Conservation (phyloP, 2,113 vertebrate genomes). For the Halcyon malimbica region DNA sequence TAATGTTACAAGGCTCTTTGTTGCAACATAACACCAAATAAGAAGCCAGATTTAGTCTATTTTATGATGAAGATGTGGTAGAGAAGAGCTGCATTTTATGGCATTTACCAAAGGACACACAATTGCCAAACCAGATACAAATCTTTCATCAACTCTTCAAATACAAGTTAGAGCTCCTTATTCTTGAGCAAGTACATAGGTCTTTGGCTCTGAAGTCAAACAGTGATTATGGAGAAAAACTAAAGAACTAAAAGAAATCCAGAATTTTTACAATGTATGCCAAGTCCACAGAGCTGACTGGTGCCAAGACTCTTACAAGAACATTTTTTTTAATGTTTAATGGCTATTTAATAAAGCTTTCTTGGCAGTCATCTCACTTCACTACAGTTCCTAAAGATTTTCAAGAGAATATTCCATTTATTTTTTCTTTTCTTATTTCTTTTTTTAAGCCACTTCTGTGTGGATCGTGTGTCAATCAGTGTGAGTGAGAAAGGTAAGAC, state of each 20-base stretch:
- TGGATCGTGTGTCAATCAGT: not conserved
- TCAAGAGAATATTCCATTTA: not conserved
- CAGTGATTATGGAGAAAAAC: constrained; percentile 33
- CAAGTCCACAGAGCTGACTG: constrained; percentile 17
- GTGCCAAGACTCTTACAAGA: constrained; percentile 4
- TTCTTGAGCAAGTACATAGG: constrained; percentile 14
- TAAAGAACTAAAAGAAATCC: constrained; percentile 11
- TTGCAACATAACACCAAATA: not conserved
- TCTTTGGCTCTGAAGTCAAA: not conserved
- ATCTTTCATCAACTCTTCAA: not conserved
- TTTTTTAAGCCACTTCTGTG: not conserved
- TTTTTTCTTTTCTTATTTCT: not conserved
- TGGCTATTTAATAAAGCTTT: constrained; percentile 43
- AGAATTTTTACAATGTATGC: constrained; percentile 28
- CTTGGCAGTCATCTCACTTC: constrained; percentile 13
- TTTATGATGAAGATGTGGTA: constrained; percentile 22
- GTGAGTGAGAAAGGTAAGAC: not conserved
- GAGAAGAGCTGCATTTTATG: not conserved
- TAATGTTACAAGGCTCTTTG: not conserved
- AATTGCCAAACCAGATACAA: not conserved
- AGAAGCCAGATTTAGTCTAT: constrained; percentile 5
- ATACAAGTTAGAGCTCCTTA: constrained; percentile 5
- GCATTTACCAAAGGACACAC: not conserved
- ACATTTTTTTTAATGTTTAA: constrained; percentile 20
- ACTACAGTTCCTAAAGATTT: not conserved